These are phyloP conservation scores for Sinodicranocentrus sp. DNA, from an alignment of 2,888 invertebrate species.

Conservation along the genomic window DNA sequence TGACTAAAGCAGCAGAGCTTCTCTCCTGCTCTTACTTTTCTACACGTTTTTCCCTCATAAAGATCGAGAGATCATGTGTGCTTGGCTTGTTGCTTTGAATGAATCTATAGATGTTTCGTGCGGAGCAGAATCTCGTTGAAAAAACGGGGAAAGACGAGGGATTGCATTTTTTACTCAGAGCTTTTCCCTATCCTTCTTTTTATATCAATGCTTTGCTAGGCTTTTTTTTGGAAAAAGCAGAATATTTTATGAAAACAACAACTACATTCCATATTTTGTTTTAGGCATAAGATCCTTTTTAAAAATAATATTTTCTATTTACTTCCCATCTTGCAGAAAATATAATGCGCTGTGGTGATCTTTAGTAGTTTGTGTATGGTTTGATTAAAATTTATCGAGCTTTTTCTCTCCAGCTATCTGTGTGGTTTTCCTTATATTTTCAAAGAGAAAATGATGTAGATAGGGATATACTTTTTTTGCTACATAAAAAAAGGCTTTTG, in stretches of 20 bases:
- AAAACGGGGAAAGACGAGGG: too few relatives aligned
- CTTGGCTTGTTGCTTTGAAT: slow-evolving; percentile 61
- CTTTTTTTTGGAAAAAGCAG: too few relatives aligned
- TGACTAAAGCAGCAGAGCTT: slow-evolving; percentile 6
- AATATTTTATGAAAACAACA: too few relatives aligned
- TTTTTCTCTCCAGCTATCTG: background rate
- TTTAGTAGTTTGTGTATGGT: too few relatives aligned
- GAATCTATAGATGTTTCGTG: background rate
- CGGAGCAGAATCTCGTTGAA: too few relatives aligned
- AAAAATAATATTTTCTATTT: background rate
- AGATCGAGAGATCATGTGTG: slow-evolving; percentile 62
- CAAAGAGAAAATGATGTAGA: background rate
- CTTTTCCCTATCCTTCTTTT: too few relatives aligned
- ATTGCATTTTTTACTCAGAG: too few relatives aligned
- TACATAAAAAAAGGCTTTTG: too few relatives aligned
- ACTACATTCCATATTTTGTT: too few relatives aligned
- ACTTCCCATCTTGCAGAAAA: background rate
- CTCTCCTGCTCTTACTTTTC: background rate
- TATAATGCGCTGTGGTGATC: too few relatives aligned
- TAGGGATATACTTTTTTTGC: too few relatives aligned
- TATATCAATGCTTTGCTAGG: too few relatives aligned
- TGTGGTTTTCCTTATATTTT: background rate
- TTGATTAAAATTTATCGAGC: slow-evolving; percentile 29
- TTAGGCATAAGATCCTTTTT: background rate
- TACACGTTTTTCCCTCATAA: slow-evolving; percentile 16